Base-by-base conservation (phyloP, 30 jellyfish, hydroid and myxozoan species). In the Mastigias papua region DNA sequence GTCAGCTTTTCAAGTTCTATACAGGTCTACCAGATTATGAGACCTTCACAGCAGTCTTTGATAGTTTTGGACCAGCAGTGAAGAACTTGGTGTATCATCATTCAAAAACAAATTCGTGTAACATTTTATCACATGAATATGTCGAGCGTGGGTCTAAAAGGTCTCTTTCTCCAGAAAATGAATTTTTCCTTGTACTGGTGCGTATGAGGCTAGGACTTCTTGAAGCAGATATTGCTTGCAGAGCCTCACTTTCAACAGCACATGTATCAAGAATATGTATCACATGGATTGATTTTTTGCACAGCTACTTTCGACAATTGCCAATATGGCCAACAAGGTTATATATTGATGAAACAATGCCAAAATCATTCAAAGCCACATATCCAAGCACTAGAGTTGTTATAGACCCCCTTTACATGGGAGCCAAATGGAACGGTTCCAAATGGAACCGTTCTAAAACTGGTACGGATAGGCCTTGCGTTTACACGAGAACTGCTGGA, bases 241-340 rank as follows among this genome's bases (percentile, higher is more conserved):
- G 89, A 60, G 89, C 67, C 34, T 26, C 50, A 8, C 26, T 80
- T 17, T 80, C 90, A 26, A 15, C 20, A 25, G n/a, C 70, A 29
- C 81, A 80, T 42, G 28, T 80, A 30, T 81, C 91, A 26, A 61
- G 90, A 80, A 80, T 80, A 15, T 66, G 81, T 34, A 80, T 80
- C 48, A 63, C 90, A 8, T 80, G 90, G 90, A 21, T 80, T 62
- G 83, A 80, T 48, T 65, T 81, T 81, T 48, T 81, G 13, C 84
- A 65, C 64, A 20, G 76, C 84, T 26, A 23, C n/a, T 65, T 81
- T n/a, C 73, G 84, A 22, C 22, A 48, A 2, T 65, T 34, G 28
- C 91, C 91, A 69, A 66, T 81, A 22, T 81, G 91, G 91, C 84
- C 91, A 29, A 16, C 84, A 63, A 22, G 84, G 23, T 22, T 34